A percentile compares a stretch with the other conserved stretches of the same genome.
Evolutionary conservation across 2,113 vertebrate species (phyloP).

Genomic region (Natator depressus): DNA sequence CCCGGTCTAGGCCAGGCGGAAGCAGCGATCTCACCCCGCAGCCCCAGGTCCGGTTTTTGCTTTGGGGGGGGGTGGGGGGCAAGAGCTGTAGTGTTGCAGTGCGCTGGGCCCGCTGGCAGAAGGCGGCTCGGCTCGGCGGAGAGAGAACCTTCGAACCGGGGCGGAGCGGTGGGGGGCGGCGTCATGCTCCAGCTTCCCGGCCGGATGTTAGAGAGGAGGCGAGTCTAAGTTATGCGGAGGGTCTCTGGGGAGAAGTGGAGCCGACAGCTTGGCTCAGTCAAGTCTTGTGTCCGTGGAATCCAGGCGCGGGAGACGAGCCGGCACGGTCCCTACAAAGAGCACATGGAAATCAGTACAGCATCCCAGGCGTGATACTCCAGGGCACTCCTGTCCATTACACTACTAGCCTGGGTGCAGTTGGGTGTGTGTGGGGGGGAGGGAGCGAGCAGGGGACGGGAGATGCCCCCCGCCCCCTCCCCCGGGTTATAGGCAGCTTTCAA

Average conservation of each 20-base stretch:
- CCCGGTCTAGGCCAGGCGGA: neutral
- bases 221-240: slow-evolving; percentile 43
- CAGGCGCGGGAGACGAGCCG: slow-evolving; percentile 42
- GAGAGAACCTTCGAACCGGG: neutral
- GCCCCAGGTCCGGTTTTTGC: neutral
- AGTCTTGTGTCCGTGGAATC: slow-evolving; percentile 46
- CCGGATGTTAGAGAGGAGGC: slow-evolving; percentile 27
- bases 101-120: neutral
- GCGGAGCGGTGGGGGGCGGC: neutral
- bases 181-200: neutral
- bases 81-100: neutral
- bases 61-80: neutral
- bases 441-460: too few relatives aligned
- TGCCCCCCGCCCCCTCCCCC: neutral
- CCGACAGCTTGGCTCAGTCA: neutral
- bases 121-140: neutral
- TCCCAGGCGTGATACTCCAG: neutral
- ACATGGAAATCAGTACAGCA: neutral
- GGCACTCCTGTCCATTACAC: too few relatives aligned
- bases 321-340: neutral
- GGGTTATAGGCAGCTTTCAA: neutral
- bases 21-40: neutral
- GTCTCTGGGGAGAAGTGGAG: neutral
- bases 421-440: too few relatives aligned
- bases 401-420: too few relatives aligned